Evolutionary conservation across 1,140 invertebrate genomes (phyloP).

Genomic region (Euwallacea similis): DNA sequence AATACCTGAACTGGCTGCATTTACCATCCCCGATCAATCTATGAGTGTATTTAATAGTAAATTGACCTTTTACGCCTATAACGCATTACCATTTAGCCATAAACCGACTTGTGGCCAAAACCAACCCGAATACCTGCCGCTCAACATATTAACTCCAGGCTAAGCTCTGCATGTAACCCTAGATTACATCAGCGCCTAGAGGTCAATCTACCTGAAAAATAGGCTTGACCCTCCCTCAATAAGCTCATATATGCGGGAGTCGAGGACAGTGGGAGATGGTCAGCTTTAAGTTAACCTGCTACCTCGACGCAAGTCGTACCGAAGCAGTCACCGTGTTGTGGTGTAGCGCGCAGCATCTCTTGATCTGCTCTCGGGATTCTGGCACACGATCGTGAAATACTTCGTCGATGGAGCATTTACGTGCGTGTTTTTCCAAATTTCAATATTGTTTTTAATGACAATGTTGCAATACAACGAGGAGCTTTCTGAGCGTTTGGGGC

Average conservation of each 20-base stretch:
- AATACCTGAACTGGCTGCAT: too few species aligned
- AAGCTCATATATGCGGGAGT: slow-evolving; percentile 29
- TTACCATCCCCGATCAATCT: too few species aligned
- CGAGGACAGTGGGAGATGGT: slow-evolving; percentile 29
- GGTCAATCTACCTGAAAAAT: slow-evolving; percentile 20
- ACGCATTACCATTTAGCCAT: too few species aligned
- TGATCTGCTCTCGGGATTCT: background rate
- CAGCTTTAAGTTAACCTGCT: slow-evolving; percentile 36
- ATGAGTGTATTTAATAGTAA: too few species aligned
- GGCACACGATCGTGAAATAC: slow-evolving; percentile 1
- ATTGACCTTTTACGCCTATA: too few species aligned
- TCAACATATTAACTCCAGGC: too few species aligned
- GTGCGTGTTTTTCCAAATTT: too few species aligned
- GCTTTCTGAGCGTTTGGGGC: slow-evolving; percentile 47
- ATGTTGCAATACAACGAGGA: slow-evolving; percentile 49
- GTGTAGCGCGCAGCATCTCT: slow-evolving; percentile 18
- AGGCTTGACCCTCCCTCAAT: slow-evolving; percentile 29
- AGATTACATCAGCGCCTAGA: slow-evolving; percentile 18
- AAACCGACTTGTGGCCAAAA: too few species aligned
- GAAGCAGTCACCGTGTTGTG: slow-evolving; percentile 9
- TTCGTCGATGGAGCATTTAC: too few species aligned
- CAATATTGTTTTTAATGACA: background rate
- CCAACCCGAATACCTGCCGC: too few species aligned
- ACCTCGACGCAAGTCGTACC: slow-evolving; percentile 25
- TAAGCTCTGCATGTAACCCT: background rate